These are phyloP conservation scores for Rugalucina vietnamica DNA, from an alignment of 2,888 invertebrate species.

Conservation along the genomic window DNA sequence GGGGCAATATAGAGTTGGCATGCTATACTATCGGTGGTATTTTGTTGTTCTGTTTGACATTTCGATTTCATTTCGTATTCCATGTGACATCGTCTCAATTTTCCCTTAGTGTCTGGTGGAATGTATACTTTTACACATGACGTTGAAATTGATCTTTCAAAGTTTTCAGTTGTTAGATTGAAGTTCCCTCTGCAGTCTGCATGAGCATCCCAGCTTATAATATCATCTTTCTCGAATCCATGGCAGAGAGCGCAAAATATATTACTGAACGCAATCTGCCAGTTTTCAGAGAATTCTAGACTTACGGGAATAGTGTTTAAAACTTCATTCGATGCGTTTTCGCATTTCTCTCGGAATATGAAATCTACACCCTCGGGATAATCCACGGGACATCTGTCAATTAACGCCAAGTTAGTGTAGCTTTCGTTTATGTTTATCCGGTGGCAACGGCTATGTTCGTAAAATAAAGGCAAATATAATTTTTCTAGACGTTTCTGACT, in stretches of 20 bases:
- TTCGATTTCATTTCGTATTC: background rate
- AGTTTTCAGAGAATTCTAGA: background rate
- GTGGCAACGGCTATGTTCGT: background rate
- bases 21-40: background rate
- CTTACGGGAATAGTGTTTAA: background rate
- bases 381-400: constrained; percentile 1
- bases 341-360: background rate
- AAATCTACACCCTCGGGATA: background rate
- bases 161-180: background rate
- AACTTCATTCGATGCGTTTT: background rate
- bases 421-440: background rate
- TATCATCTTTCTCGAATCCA: constrained; percentile 1
- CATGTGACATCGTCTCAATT: background rate
- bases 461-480: background rate
- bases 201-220: background rate
- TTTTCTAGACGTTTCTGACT: background rate
- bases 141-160: background rate
- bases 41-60: background rate
- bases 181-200: background rate
- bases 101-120: background rate
- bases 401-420: background rate
- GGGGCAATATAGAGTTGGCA: constrained; percentile 1
- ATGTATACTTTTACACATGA: background rate
- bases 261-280: constrained; percentile 6
- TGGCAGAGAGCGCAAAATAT: constrained; percentile 8